Evolutionary conservation across 2,113 vertebrate genomes (phyloP), one percentile per base, ranked within the genome.

Genomic region (Suricata suricatta): DNA sequence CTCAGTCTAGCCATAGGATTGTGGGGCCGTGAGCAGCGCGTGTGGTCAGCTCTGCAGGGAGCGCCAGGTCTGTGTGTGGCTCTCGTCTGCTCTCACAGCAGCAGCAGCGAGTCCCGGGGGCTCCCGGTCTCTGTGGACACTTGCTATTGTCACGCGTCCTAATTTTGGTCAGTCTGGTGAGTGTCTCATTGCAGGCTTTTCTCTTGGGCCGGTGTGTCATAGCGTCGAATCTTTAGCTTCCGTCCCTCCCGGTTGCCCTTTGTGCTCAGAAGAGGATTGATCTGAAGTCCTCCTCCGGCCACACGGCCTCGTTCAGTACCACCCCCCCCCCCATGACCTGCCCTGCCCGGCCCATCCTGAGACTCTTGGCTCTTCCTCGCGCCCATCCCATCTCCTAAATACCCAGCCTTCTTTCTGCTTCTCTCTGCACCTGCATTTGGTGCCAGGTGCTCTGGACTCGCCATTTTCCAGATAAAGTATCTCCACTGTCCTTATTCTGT

Each of bases 31-130:
- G 9, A 25, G 69, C 25, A 12, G 31, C 16, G 5, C 9, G 31
- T 2, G 1, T 13, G 27, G 63, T 6, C 31, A 15, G 35, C 68
- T 47, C 47, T 57, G 9, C 33, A 13, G 14, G n/a, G 29, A 41
- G 2, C 31, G 21, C 6, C 44, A 2, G 2, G 9, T 21, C 6
- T 17, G 35, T 92, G 6, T 5, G 2, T 2, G 8, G 27, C 0
- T 23, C 29, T 41, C 1, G 16, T 60, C 35, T 60, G 2, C 29
- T 50, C 90, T 72, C 44, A 44, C 27, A 13, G 2, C 19, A 25
- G 19, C 52, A n/a, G 31, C 11, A 41, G 27, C 35, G 38, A 7
- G 41, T 11, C n/a, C 8, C 2, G 60, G 35, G 69, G 23, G 2
- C 27, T 5, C 38, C 1, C 0, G 2, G 29, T 66, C 57, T 86